A percentile compares a stretch with the other conserved stretches of the same genome.
phyloP scores from a whole-genome alignment of 2,888 invertebrate genomes.

The Nymphalis c-album region DNA sequence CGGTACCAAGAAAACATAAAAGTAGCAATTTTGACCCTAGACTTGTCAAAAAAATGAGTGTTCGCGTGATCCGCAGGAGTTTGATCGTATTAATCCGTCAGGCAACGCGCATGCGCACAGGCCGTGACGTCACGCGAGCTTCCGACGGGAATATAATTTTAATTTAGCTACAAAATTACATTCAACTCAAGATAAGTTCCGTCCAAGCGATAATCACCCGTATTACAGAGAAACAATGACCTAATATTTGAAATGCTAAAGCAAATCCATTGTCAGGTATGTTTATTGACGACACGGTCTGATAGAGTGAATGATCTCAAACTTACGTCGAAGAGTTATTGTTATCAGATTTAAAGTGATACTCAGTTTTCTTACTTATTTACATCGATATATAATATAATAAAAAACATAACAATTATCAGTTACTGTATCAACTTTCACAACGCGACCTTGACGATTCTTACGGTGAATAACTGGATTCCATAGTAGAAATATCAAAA shows the following conservation, averaged over 20 bases:
- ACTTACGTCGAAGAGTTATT: constrained; percentile 39
- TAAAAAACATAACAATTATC: constrained; percentile 16
- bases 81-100: constrained; percentile 59
- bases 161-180: constrained; percentile 42
- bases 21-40: constrained; percentile 44
- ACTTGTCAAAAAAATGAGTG: constrained; percentile 47
- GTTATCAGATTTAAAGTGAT: constrained; percentile 31
- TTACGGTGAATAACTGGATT: constrained; percentile 46
- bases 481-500: constrained; percentile 46
- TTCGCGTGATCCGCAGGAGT: constrained; percentile 54
- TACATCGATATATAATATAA: constrained; percentile 17
- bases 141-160: constrained; percentile 52
- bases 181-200: constrained; percentile 27
- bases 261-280: constrained; percentile 37
- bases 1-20: constrained; percentile 33
- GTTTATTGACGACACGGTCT: constrained; percentile 54
- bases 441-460: constrained; percentile 37
- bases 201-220: constrained; percentile 32
- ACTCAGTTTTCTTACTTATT: constrained; percentile 26
- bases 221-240: constrained; percentile 24
- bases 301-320: constrained; percentile 51
- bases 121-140: constrained; percentile 63
- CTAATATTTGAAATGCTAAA: constrained; percentile 1
- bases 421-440: constrained; percentile 25
- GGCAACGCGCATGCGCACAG: constrained; percentile 52